phyloP scores from a whole-genome alignment of 1,140 invertebrate genomes.

The Drosophila sechellia region DNA sequence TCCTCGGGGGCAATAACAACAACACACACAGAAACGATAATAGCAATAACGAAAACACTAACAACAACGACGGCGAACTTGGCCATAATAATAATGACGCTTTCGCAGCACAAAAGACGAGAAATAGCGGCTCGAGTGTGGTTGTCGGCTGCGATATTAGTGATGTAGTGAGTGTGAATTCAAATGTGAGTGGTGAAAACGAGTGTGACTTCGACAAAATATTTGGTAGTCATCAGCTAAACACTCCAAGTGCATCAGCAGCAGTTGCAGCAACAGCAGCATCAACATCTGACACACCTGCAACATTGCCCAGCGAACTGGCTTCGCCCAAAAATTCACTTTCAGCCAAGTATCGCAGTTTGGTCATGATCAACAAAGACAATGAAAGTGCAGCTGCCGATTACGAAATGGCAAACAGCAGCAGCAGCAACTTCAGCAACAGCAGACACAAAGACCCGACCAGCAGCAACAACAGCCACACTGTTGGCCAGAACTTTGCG shows the following conservation, averaged over 20 bases:
- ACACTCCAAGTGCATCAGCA: conserved; percentile 4
- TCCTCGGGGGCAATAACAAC: conserved; percentile 39
- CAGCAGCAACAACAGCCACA: conserved; percentile 36
- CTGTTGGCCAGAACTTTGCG: conserved; percentile 66
- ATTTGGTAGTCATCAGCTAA: conserved; percentile 51
- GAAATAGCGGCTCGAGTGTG: conserved; percentile 28
- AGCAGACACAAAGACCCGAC: conserved; percentile 26
- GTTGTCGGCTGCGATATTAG: conserved; percentile 15
- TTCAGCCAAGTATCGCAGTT: conserved; percentile 91
- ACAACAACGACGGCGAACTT: conserved; percentile 42
- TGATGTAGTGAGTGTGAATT: conserved; percentile 77
- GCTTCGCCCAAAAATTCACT: conserved; percentile 68
- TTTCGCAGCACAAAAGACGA: conserved; percentile 79
- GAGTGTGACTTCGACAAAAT: conserved; percentile 84
- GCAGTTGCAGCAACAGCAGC: conserved; percentile 4
- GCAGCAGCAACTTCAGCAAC: conserved; percentile 22
- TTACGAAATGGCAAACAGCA: conserved; percentile 41
- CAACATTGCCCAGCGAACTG: conserved; percentile 36
- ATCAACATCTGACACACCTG: conserved; percentile 15
- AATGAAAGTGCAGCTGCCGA: conserved; percentile 55
- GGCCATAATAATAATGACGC: conserved; percentile 66
- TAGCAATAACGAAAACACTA: conserved; percentile 42
- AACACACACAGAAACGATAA: conserved; percentile 43
- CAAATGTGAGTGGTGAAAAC: conserved; percentile 81
- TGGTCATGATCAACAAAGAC: conserved; percentile 93